A percentile compares a stretch with the other conserved stretches of the same genome.
These are phyloP conservation scores for Drosophila demipolita DNA, from an alignment of 2,888 invertebrate species.

Conservation along the genomic window DNA sequence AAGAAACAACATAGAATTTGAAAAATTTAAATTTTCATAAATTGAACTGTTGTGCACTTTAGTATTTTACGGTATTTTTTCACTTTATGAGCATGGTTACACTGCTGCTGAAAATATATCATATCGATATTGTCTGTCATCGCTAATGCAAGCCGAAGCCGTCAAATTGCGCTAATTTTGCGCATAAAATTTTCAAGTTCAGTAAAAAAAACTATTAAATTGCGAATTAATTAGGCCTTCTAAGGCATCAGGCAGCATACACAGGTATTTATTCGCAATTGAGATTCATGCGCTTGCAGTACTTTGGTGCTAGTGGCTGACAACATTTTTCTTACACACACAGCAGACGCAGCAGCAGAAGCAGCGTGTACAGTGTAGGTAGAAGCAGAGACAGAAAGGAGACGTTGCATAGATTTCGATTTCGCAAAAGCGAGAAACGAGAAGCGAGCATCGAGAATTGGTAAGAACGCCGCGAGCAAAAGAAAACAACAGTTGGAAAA, in stretches of 20 bases:
- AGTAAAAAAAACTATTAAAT: constrained; percentile 11
- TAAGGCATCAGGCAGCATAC: background rate
- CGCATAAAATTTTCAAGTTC: constrained; percentile 39
- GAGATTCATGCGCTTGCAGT: background rate
- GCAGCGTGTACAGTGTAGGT: constrained; percentile 68
- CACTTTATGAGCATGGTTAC: constrained; percentile 1
- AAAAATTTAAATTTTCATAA: too few species aligned
- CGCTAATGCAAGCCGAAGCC: constrained; percentile 56
- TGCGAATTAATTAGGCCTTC: background rate
- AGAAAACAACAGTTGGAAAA: constrained; percentile 19
- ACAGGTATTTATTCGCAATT: constrained; percentile 38
- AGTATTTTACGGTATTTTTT: constrained; percentile 1
- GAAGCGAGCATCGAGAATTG: constrained; percentile 17
- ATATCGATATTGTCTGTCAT: constrained; percentile 22
- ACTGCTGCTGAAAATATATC: background rate
- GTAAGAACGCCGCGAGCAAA: background rate
- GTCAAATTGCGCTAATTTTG: constrained; percentile 72
- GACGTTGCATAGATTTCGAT: constrained; percentile 41
- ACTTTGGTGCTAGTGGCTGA: constrained; percentile 7
- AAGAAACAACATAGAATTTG: background rate
- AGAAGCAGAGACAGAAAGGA: constrained; percentile 54
- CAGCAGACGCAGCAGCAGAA: constrained; percentile 65
- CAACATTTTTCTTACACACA: constrained; percentile 42
- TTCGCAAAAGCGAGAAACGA: constrained; percentile 23
- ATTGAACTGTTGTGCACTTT: background rate